phyloP scores from a whole-genome alignment of 2,888 invertebrate species.

The Cynaeus angustus region DNA sequence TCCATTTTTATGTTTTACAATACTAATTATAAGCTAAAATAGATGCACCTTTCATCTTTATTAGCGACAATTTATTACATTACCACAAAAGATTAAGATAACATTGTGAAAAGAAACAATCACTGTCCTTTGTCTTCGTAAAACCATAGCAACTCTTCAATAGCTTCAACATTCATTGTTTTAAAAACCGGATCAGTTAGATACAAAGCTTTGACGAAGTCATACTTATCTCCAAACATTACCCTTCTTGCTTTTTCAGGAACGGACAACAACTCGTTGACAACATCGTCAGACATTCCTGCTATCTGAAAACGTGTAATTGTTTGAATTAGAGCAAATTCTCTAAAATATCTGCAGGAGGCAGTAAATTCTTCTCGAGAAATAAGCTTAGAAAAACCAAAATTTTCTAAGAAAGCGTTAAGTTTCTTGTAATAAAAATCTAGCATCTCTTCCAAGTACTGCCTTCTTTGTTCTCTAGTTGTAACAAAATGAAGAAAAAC shows the following conservation, averaged over 20 bases:
- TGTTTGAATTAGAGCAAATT: conserved; percentile 56
- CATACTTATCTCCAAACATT: conserved; percentile 53
- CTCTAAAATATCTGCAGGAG: conserved; percentile 56
- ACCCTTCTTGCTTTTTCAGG: conserved; percentile 46
- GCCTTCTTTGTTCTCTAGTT: conserved; percentile 51
- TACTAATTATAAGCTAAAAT: neutral
- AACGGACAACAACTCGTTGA: conserved; percentile 52
- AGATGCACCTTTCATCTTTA: too few relatives aligned
- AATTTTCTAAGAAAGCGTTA: conserved; percentile 47
- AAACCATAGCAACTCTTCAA: neutral
- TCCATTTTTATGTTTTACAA: neutral
- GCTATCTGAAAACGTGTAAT: conserved; percentile 56
- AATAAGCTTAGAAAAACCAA: conserved; percentile 52
- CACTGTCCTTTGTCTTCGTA: neutral
- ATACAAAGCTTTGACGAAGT: conserved; percentile 52
- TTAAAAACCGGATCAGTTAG: conserved; percentile 54
- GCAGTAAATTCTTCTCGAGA: conserved; percentile 54
- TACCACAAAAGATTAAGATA: neutral
- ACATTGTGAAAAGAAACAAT: neutral
- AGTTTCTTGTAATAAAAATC: conserved; percentile 57
- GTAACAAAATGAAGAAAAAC: conserved; percentile 57
- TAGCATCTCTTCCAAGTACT: conserved; percentile 50
- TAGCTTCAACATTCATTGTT: conserved; percentile 50
- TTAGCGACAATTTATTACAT: too few relatives aligned
- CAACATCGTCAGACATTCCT: conserved; percentile 50